Evolutionary conservation across 2,888 invertebrate genomes (phyloP).

Genomic region (Lottia scabra): DNA sequence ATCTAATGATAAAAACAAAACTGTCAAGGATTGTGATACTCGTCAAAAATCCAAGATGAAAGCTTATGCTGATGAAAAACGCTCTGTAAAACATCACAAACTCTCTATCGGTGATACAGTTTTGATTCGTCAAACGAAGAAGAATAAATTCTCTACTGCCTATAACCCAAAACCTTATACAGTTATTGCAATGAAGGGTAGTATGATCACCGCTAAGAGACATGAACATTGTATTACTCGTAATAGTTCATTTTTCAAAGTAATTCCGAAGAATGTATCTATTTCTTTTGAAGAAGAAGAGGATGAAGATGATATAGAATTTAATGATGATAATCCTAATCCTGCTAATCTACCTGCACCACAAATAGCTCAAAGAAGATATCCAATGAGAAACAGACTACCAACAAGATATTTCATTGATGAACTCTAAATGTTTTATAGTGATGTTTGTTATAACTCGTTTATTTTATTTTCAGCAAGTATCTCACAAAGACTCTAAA

Average conservation of each 20-base stretch:
- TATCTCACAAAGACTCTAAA: no score
- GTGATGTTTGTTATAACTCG: no score
- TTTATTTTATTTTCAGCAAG: no score
- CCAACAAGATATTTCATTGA: background rate
- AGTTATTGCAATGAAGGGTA: conserved; percentile 2
- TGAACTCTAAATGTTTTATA: background rate
- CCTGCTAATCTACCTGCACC: background rate
- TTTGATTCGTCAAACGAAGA: background rate
- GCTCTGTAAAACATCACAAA: background rate
- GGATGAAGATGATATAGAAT: background rate
- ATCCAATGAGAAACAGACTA: background rate
- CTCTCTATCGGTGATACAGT: conserved; percentile 5
- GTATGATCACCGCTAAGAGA: background rate
- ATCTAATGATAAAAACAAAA: background rate
- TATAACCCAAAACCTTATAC: conserved; percentile 9
- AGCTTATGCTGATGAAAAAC: conserved; percentile 14
- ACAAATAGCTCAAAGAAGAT: background rate
- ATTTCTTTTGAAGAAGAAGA: background rate
- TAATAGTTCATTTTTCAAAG: background rate
- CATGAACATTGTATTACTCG: background rate
- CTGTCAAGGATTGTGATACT: conserved; percentile 13
- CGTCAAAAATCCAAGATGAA: conserved; percentile 14
- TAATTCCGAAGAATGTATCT: background rate
- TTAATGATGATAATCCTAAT: background rate
- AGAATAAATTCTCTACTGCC: background rate